Evolutionary conservation across 2,797 vertebrate species (phyloP).

Genomic region (Cheirogaleus major): DNA sequence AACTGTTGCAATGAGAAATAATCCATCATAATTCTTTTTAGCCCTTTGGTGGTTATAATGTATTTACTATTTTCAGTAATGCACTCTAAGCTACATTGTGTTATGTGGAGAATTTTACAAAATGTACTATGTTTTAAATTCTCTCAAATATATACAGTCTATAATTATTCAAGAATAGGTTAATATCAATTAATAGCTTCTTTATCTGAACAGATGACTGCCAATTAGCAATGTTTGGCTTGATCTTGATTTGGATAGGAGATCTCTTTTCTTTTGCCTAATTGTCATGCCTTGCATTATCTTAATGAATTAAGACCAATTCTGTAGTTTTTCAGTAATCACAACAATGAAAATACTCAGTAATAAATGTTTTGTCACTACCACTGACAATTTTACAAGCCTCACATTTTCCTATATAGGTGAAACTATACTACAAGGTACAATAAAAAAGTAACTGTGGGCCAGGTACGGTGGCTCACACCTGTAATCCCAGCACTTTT

Average conservation of each 20-base stretch:
- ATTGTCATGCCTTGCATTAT: neutral
- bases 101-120: neutral
- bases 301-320: slow-evolving; percentile 1
- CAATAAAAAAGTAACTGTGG: neutral
- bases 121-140: slow-evolving; percentile 11
- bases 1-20: neutral
- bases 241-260: slow-evolving; percentile 27
- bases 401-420: neutral
- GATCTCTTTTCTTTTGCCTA: neutral
- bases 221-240: neutral
- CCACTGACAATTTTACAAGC: neutral
- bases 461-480: neutral
- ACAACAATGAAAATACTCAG: neutral
- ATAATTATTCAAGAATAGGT: neutral
- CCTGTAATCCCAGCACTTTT: neutral
- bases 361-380: neutral
- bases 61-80: neutral
- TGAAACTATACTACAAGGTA: neutral
- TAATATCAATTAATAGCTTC: neutral
- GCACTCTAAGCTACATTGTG: neutral
- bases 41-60: neutral
- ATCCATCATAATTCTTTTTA: neutral
- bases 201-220: neutral
- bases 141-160: slow-evolving; percentile 22
- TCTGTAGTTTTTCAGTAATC: neutral